Evolutionary conservation across 2,888 invertebrate species (phyloP).

Genomic region (Lissocephala sabroskyi): DNA sequence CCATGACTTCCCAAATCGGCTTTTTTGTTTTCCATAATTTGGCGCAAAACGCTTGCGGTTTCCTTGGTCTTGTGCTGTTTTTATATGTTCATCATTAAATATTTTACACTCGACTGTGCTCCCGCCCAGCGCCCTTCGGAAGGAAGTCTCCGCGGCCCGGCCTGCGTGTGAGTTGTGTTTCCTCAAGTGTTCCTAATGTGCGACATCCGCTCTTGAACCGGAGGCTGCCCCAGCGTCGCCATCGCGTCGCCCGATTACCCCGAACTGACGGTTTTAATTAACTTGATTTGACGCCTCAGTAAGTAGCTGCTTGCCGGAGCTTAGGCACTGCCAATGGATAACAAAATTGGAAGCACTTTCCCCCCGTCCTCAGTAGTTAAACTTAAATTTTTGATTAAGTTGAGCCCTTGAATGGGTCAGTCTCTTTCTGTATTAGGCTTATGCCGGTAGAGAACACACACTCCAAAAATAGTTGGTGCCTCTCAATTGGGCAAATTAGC

Average conservation of each 20-base stretch:
- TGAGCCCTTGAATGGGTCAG: constrained; percentile 4
- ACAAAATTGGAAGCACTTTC: constrained; percentile 27
- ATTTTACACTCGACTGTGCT: constrained; percentile 55
- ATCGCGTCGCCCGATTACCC: neutral
- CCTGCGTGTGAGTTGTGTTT: constrained; percentile 21
- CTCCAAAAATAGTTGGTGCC: neutral
- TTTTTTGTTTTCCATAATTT: constrained; percentile 7
- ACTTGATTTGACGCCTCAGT: constrained; percentile 69
- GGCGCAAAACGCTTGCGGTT: constrained; percentile 1
- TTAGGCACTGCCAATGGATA: too few species aligned
- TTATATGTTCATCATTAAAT: constrained; percentile 54
- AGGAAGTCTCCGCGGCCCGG: constrained; percentile 15
- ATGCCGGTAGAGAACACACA: neutral
- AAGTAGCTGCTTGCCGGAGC: too few species aligned
- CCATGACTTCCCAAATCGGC: constrained; percentile 27
- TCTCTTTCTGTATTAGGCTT: neutral
- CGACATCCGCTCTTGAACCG: constrained; percentile 59
- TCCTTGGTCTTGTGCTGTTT: constrained; percentile 32
- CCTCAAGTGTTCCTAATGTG: constrained; percentile 65
- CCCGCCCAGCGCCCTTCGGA: too few species aligned
- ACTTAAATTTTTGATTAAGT: constrained; percentile 36
- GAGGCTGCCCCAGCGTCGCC: too few species aligned
- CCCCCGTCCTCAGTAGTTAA: constrained; percentile 21
- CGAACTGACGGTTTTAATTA: constrained; percentile 61
- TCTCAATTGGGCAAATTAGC: too few species aligned